Evolutionary conservation across 2,113 vertebrate genomes (phyloP), one percentile per base, ranked within the genome.

Genomic region (Eurystomus gularis): DNA sequence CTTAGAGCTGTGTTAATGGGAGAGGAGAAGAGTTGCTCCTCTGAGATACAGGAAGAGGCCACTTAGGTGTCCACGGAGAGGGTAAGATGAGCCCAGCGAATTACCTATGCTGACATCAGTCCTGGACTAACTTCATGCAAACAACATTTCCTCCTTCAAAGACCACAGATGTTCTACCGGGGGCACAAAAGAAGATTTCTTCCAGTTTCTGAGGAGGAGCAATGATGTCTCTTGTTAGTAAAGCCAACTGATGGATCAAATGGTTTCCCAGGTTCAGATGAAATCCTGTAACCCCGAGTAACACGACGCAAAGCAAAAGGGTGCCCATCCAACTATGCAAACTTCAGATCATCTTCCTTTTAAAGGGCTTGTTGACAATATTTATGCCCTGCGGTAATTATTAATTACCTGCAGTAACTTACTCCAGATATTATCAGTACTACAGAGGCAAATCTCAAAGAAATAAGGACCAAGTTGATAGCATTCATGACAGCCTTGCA

Each of bases 101-200:
- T 92, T 83, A 72, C 33, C 35, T 25, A 93, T 66, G 92, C 92
- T 94, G 93, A 92, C 96, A 92, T 95, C 96, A 96, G 62, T 54
- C 46, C 69, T 49, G 75, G 26, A 29, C 39, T 5, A 69, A 88
- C 87, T 92, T 72, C 77, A 92, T 62, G 92, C 88, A 92, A 86
- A 95, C 68, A 44, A 28, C 55, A 86, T 37, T 83, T 92, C 82
- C 64, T 88, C 60, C 66, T 77, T 69, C 4, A 86, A n/a, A 70
- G 88, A 62, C 66, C 92, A 82, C 79, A 71, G 76, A 78, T 8
- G 23, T 31, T 46, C 68, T 71, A 80, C 23, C 71, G 77, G n/a
- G 17, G 39, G 68, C 82, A 69, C 40, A 75, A 29, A 60, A 52
- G 0, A 35, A 20, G 11, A 46, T 37, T 62, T 81, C 69, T 83